These are phyloP conservation scores for Smutsia gigantea DNA, from an alignment of 2,797 vertebrate genomes.

Conservation along the genomic window DNA sequence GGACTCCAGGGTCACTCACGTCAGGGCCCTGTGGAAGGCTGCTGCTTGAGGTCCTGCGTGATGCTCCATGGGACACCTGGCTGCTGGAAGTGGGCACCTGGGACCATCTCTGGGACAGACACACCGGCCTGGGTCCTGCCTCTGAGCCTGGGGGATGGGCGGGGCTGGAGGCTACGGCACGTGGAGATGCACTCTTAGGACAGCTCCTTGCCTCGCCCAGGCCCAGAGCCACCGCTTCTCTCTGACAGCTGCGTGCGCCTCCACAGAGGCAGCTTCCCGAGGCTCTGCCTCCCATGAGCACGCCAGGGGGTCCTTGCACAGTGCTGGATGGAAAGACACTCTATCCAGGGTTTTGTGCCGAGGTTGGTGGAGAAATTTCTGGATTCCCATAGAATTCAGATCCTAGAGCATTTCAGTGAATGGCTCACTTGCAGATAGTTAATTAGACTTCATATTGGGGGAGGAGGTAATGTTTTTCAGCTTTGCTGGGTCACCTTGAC, in stretches of 20 bases:
- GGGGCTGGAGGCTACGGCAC: rapidly evolving
- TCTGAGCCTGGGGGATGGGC: not conserved
- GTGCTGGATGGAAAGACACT: rapidly evolving
- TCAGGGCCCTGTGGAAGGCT: not conserved
- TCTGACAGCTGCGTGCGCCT: rapidly evolving
- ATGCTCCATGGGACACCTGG: rapidly evolving
- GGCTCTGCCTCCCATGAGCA: not conserved
- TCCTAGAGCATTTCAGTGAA: rapidly evolving
- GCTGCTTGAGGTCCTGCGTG: not conserved
- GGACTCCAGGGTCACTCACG: rapidly evolving
- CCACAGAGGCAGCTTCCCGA: not conserved
- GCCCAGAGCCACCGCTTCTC: rapidly evolving
- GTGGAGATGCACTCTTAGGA: rapidly evolving
- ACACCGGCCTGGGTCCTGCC: not conserved
- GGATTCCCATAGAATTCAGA: rapidly evolving
- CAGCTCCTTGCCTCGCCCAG: rapidly evolving
- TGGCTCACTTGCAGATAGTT: not conserved
- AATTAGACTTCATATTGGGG: not conserved
- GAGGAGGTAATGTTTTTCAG: not conserved
- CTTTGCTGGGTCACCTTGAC: not conserved
- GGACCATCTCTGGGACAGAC: rapidly evolving
- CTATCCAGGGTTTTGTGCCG: rapidly evolving
- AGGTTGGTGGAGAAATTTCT: not conserved
- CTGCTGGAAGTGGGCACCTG: rapidly evolving
- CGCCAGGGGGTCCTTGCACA: rapidly evolving